Base-by-base conservation (phyloP, 2,797 vertebrate species). In the Diglossa cyanea region DNA sequence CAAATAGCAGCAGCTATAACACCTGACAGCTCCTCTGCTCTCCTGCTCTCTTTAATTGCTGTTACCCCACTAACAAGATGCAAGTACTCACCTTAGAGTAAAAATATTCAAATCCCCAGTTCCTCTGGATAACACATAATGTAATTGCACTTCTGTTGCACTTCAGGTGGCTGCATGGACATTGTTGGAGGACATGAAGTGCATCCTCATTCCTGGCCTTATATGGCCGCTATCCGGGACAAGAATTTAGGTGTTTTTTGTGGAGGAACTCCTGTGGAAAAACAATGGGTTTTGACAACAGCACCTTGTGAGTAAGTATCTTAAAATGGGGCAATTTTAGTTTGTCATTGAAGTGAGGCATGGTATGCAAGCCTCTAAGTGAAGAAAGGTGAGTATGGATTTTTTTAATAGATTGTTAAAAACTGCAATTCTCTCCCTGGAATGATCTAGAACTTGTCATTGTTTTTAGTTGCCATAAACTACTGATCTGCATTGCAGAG, bases 121-220 rank as follows among this genome's bases (percentile, higher is more conserved):
- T 90, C 15, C 17, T 62, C 18, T 74, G 65, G 13, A 24, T 44
- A 82, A 40, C 6, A 13, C 0, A 1, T 51, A 47, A 37, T 5
- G 5, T 30, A 71, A 55, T 9, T 68, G 31, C 10, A 26, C 5
- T 86, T 80, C 14, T 83, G 6, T 63, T 84, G 28, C 9, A 12
- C 60, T 92, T 65, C 65, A 65, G 42, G 21, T 77, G 72, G 26
- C 57, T 93, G 72, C 33, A 30, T 0, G 0, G 42, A 57, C 17
- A 40, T 90, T 42, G 11, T 42, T 0, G 1, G 28, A 58, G 68
- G 51, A 87, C 4, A 3, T 0, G 0, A 6, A 5, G 11, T 57
- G 4, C 0, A 0, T 60, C 30, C 53, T 75, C 57, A 74, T 63
- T 92, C 67, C 17, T 42, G 55, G 53, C 71, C 71, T 58, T 79